phyloP scores from a whole-genome alignment of 2,797 vertebrate genomes.

The Emydoidea blandingii region DNA sequence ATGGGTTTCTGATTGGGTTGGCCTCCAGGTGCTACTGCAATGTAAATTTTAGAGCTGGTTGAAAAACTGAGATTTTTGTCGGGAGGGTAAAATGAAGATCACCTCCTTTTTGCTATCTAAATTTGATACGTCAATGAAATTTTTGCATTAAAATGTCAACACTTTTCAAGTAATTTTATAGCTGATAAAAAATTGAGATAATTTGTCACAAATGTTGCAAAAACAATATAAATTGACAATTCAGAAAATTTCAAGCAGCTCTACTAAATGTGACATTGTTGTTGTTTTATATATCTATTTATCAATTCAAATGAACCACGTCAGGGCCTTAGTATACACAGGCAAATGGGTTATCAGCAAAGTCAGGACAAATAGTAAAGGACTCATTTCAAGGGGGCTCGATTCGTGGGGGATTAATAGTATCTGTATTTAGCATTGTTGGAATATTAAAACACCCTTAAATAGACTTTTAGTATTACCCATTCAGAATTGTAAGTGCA shows the following conservation, averaged over 20 bases:
- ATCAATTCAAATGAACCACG: not conserved
- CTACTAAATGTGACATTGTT: not conserved
- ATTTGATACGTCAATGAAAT: not conserved
- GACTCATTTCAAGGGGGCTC: not conserved
- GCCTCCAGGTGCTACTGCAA: not conserved
- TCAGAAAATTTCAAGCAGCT: not conserved
- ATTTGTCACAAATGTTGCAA: not conserved
- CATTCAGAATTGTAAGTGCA: not conserved
- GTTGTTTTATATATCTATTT: not conserved
- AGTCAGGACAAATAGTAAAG: not conserved
- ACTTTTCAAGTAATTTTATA: not conserved
- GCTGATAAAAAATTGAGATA: not conserved
- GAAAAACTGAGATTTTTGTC: not conserved
- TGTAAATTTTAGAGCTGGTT: not conserved
- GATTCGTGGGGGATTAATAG: accelerated
- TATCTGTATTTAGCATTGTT: not conserved
- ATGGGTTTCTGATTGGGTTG: not conserved
- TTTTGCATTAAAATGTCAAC: not conserved
- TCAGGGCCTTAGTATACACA: not conserved
- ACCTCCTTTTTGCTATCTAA: not conserved
- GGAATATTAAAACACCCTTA: not conserved
- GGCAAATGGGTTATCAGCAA: not conserved
- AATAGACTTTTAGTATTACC: not conserved
- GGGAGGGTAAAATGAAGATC: not conserved
- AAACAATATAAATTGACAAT: not conserved